phyloP scores from a whole-genome alignment of 2,797 vertebrate genomes.

The Adelosebastes latens region DNA sequence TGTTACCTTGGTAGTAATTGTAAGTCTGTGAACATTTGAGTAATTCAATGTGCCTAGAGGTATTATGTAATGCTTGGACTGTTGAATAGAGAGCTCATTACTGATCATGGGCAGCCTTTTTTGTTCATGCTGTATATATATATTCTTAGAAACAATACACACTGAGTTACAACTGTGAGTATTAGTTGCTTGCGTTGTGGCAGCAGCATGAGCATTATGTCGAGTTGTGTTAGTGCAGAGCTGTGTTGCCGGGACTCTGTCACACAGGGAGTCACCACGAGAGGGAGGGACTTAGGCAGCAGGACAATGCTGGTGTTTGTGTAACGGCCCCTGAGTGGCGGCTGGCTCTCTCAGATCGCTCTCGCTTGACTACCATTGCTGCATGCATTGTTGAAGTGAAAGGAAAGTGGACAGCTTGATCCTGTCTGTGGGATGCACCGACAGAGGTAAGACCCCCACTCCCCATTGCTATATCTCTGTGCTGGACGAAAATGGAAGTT shows the following conservation, averaged over 20 bases:
- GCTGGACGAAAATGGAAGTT: conserved; percentile 21
- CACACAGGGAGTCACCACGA: conserved; percentile 75
- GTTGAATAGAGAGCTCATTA: conserved; percentile 46
- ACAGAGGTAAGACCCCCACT: conserved; percentile 74
- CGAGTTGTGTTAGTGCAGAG: conserved; percentile 73
- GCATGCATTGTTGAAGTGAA: conserved; percentile 77
- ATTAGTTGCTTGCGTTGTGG: conserved; percentile 29
- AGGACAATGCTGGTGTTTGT: conserved; percentile 87
- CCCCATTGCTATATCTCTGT: conserved; percentile 36
- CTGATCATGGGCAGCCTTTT: conserved; percentile 12
- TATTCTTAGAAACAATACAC: conserved; percentile 11
- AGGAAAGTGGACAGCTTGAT: conserved; percentile 74
- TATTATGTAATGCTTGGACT: conserved; percentile 64
- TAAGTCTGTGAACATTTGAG: conserved; percentile 51
- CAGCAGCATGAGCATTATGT: conserved; percentile 62
- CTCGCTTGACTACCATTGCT: conserved; percentile 79
- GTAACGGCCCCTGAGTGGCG: conserved; percentile 82
- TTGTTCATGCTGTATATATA: conserved; percentile 9
- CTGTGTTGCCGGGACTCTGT: conserved; percentile 70
- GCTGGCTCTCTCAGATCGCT: conserved; percentile 77
- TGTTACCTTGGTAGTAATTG: conserved; percentile 22
- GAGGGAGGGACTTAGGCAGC: conserved; percentile 83
- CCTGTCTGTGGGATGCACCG: conserved; percentile 70
- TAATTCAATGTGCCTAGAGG: conserved; percentile 23
- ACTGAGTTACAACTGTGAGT: background rate